Conservation (phyloP, 2,113 vertebrate species). For the Chlorodrepanis virens region DNA sequence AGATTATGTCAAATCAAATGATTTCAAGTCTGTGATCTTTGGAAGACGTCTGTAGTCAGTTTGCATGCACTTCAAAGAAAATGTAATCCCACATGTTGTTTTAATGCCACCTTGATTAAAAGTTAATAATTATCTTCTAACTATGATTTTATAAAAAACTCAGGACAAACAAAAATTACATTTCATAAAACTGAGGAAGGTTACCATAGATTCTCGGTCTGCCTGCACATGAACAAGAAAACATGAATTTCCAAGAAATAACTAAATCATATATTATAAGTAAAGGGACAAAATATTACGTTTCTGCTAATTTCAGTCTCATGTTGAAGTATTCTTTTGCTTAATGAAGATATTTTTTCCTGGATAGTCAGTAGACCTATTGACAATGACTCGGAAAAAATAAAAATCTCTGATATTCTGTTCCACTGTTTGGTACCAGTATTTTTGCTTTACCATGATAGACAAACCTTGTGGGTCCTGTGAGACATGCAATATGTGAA, state of each 20-base stretch:
- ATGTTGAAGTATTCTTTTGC: not conserved
- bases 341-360: not conserved
- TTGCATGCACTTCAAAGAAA: not conserved
- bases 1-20: not conserved
- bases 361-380: not conserved
- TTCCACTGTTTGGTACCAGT: not conserved
- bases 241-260: not conserved
- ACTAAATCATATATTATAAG: not conserved
- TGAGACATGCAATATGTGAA: not conserved
- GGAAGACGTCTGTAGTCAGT: not conserved
- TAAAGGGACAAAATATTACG: not conserved
- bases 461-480: not conserved
- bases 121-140: not conserved
- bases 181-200: not conserved
- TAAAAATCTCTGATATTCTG: not conserved
- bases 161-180: not conserved
- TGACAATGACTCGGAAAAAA: not conserved
- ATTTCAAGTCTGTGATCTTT: not conserved
- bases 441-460: not conserved
- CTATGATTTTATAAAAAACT: not conserved
- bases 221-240: not conserved
- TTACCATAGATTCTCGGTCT: not conserved
- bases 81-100: not conserved
- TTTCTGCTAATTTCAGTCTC: not conserved
- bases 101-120: not conserved